Conservation (phyloP, 2,113 vertebrate genomes). For the Pachycephala philippinensis region DNA sequence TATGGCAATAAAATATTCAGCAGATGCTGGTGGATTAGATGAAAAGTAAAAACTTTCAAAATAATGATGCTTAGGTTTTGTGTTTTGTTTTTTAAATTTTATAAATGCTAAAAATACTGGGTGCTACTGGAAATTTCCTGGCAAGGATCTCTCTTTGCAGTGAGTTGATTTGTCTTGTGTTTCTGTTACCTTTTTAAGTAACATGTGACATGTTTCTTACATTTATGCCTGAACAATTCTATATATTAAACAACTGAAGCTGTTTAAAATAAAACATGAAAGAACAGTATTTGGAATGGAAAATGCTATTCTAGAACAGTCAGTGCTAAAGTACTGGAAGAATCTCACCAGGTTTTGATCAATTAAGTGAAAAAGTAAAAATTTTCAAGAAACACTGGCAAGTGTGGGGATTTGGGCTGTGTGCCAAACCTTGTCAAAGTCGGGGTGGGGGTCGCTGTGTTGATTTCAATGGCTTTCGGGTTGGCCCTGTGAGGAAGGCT, state of each 20-base stretch:
- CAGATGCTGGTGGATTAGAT: slow-evolving; percentile 5
- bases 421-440: not conserved
- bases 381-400: not conserved
- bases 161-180: not conserved
- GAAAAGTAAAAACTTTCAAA: slow-evolving; percentile 30
- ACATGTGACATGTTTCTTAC: not conserved
- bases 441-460: accelerated
- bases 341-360: not conserved
- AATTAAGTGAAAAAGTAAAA: not conserved
- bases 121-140: slow-evolving; percentile 4
- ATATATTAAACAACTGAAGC: not conserved
- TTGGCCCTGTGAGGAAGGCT: not conserved
- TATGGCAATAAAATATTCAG: slow-evolving; percentile 41
- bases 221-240: slow-evolving; percentile 11
- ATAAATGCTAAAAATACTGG: slow-evolving; percentile 3
- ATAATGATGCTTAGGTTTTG: not conserved
- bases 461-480: not conserved
- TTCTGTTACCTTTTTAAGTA: slow-evolving; percentile 17
- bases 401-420: not conserved
- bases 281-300: not conserved
- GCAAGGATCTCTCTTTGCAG: not conserved
- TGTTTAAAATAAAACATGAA: not conserved
- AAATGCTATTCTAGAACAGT: not conserved
- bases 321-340: not conserved
- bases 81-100: slow-evolving; percentile 13